A percentile compares a stretch with the other conserved stretches of the same genome.
phyloP scores from a whole-genome alignment of 2,113 vertebrate genomes.

The Hemibagrus wyckioides region DNA sequence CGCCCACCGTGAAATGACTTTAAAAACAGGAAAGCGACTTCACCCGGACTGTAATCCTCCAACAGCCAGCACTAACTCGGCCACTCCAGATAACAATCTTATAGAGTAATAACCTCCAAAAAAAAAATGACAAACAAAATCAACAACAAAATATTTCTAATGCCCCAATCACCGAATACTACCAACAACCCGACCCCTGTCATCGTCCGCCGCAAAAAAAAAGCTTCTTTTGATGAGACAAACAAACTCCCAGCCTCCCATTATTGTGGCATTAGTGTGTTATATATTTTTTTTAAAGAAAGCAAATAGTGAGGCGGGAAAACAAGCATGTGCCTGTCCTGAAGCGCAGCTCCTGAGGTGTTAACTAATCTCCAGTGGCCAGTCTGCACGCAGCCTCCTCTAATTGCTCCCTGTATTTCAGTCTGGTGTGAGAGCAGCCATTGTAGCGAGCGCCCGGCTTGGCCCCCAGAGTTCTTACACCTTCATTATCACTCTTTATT shows the following conservation, averaged over 20 bases:
- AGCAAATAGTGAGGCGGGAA: constrained; percentile 66
- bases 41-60: constrained; percentile 41
- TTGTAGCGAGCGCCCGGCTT: constrained; percentile 82
- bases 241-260: constrained; percentile 60
- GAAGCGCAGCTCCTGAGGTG: constrained; percentile 82
- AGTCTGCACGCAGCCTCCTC: constrained; percentile 84
- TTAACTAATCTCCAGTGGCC: constrained; percentile 86
- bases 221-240: constrained; percentile 68
- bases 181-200: constrained; percentile 29
- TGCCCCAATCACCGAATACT: background rate
- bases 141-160: constrained; percentile 33
- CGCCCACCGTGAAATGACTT: constrained; percentile 57
- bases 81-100: constrained; percentile 47
- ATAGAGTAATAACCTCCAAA: constrained; percentile 31
- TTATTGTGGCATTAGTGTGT: constrained; percentile 60
- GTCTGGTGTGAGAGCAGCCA: constrained; percentile 88
- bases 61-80: constrained; percentile 42
- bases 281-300: constrained; percentile 50
- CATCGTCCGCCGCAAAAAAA: constrained; percentile 50
- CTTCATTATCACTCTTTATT: constrained; percentile 99
- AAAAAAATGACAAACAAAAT: constrained; percentile 39
- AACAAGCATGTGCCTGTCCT: constrained; percentile 75
- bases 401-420: constrained; percentile 88
- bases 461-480: constrained; percentile 89
- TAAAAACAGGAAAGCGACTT: constrained; percentile 45